A percentile compares a stretch with the other conserved stretches of the same genome.
Conservation (phyloP, 2,113 vertebrate species). For the Mionectes macconnelli region DNA sequence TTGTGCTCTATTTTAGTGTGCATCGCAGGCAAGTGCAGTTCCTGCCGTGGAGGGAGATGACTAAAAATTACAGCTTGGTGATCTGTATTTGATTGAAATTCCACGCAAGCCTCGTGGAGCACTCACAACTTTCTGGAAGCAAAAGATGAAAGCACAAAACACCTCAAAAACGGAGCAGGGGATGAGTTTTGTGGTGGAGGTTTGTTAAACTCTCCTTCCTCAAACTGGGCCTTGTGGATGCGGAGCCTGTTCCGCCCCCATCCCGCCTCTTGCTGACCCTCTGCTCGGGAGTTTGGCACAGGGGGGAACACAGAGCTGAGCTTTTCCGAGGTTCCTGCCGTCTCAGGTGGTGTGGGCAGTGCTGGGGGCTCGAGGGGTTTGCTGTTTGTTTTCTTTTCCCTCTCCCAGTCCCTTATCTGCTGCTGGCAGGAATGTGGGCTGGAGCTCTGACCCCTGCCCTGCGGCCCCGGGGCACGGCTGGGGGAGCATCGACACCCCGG, state of each 20-base stretch:
- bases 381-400: background rate
- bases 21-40: background rate
- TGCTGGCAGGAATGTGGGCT: background rate
- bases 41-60: background rate
- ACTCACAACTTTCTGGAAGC: background rate
- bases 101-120: background rate
- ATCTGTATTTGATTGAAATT: background rate
- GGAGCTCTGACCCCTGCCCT: background rate
- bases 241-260: accelerated
- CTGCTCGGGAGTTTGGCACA: background rate
- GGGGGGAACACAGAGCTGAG: background rate
- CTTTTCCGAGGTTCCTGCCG: background rate
- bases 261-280: background rate
- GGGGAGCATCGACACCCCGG: too few species aligned
- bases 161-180: accelerated
- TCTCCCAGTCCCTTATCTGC: background rate
- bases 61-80: background rate
- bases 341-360: background rate
- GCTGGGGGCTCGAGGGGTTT: background rate
- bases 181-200: background rate
- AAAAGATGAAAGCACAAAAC: background rate
- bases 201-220: background rate
- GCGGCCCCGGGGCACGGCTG: background rate
- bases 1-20: background rate
- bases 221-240: background rate